These are phyloP conservation scores for Centropus bengalensis DNA, from an alignment of 2,113 vertebrate species.

Conservation along the genomic window DNA sequence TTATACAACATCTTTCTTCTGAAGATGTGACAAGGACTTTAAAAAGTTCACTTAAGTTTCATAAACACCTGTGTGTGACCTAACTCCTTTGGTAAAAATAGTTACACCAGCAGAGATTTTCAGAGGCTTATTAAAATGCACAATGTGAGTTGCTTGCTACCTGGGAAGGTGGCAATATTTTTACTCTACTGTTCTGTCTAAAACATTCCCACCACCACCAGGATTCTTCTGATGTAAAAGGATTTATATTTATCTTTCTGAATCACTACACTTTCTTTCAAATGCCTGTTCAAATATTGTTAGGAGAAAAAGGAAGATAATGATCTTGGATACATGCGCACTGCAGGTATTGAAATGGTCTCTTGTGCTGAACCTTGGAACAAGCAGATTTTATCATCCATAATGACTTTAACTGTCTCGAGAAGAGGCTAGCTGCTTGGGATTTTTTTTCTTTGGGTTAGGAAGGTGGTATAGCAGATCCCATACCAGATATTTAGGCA, in stretches of 20 bases:
- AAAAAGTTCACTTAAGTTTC: neutral
- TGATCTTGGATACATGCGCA: neutral
- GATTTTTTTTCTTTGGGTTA: neutral
- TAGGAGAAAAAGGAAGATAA: neutral
- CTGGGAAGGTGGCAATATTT: neutral
- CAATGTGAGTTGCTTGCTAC: neutral
- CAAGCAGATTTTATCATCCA: neutral
- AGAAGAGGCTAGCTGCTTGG: neutral
- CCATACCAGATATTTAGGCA: neutral
- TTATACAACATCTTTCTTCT: neutral
- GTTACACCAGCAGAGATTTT: neutral
- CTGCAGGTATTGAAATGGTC: neutral
- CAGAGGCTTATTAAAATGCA: neutral
- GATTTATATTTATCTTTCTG: neutral
- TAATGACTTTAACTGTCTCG: neutral
- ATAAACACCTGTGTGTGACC: neutral
- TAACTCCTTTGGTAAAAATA: neutral
- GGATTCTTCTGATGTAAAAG: neutral
- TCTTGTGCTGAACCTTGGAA: conserved; percentile 18
- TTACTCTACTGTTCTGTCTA: neutral
- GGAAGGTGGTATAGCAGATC: neutral
- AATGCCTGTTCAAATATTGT: neutral
- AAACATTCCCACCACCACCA: neutral
- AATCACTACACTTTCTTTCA: neutral
- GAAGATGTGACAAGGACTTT: neutral